These are phyloP conservation scores for Beaufortia kweichowensis DNA, from an alignment of 2,113 vertebrate genomes.

Conservation along the genomic window DNA sequence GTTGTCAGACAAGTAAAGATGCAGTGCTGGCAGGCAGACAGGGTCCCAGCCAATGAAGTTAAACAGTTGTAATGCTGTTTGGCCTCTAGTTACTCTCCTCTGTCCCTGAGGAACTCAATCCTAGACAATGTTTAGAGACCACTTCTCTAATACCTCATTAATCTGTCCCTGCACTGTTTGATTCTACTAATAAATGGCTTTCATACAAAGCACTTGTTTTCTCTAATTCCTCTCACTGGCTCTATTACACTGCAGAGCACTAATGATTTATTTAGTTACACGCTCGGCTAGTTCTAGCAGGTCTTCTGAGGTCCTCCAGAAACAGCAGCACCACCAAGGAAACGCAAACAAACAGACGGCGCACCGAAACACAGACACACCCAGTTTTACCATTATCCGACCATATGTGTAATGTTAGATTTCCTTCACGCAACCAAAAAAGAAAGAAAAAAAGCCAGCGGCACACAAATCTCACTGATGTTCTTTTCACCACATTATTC, in stretches of 20 bases:
- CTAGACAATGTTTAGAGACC: slow-evolving; percentile 69
- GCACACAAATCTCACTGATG: slow-evolving; percentile 62
- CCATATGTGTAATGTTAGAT: slow-evolving; percentile 36
- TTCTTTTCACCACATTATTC: slow-evolving; percentile 81
- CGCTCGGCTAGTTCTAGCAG: slow-evolving; percentile 56
- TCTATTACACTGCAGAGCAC: slow-evolving; percentile 54
- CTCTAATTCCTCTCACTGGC: slow-evolving; percentile 58
- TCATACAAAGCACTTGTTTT: slow-evolving; percentile 66
- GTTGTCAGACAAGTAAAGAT: not conserved
- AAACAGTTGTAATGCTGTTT: slow-evolving; percentile 59
- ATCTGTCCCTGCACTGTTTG: slow-evolving; percentile 60
- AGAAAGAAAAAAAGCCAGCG: not conserved
- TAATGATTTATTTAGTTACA: slow-evolving; percentile 69
- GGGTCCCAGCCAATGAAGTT: slow-evolving; percentile 61
- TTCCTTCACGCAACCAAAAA: not conserved
- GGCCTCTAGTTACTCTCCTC: slow-evolving; percentile 39
- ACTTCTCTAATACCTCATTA: slow-evolving; percentile 68
- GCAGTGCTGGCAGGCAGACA: slow-evolving; percentile 62
- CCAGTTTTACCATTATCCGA: slow-evolving; percentile 43
- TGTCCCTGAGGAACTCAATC: slow-evolving; percentile 57
- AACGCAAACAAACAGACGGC: slow-evolving; percentile 49
- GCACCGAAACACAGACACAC: slow-evolving; percentile 31
- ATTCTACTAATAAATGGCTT: slow-evolving; percentile 66
- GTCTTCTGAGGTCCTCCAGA: slow-evolving; percentile 52
- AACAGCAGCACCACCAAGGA: slow-evolving; percentile 39